These are phyloP conservation scores for Forbesichthys agassizii DNA, from an alignment of 2,113 vertebrate species.

Conservation along the genomic window DNA sequence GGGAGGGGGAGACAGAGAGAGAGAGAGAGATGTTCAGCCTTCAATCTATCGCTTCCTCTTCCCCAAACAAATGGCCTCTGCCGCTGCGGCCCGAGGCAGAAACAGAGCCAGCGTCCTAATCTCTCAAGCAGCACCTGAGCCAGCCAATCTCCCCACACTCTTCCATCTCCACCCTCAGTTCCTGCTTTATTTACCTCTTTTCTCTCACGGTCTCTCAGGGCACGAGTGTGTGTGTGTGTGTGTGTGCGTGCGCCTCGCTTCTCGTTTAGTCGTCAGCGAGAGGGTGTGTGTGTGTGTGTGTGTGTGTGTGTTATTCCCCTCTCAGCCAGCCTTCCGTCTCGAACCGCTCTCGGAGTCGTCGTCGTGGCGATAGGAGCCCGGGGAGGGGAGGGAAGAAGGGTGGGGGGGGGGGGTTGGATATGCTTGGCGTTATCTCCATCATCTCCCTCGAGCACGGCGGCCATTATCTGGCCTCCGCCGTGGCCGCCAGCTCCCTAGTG, in stretches of 20 bases:
- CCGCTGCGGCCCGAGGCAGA: conserved; percentile 39
- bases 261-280: conserved; percentile 16
- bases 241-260: neutral
- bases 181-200: conserved; percentile 7
- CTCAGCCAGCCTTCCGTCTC: conserved; percentile 29
- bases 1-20: conserved; percentile 16
- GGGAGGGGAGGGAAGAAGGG: conserved; percentile 17
- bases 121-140: conserved; percentile 53
- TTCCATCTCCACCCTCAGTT: conserved; percentile 22
- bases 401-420: conserved; percentile 60
- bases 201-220: neutral
- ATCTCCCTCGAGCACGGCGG: conserved; percentile 57
- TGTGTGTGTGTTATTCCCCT: neutral
- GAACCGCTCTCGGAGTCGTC: conserved; percentile 22
- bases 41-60: conserved; percentile 43
- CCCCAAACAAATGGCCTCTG: conserved; percentile 35
- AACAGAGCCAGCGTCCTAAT: conserved; percentile 64
- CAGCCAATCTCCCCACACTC: conserved; percentile 39
- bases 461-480: conserved; percentile 67
- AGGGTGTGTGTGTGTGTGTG: conserved; percentile 17
- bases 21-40: conserved; percentile 54
- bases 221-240: neutral
- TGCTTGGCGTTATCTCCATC: conserved; percentile 57
- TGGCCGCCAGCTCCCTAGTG: conserved; percentile 41
- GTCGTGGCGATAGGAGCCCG: conserved; percentile 11